Percentiles rank a stretch among this genome's conserved stretches.
Conservation (phyloP, 2,888 invertebrate genomes). For the Nomada ruficornis region DNA sequence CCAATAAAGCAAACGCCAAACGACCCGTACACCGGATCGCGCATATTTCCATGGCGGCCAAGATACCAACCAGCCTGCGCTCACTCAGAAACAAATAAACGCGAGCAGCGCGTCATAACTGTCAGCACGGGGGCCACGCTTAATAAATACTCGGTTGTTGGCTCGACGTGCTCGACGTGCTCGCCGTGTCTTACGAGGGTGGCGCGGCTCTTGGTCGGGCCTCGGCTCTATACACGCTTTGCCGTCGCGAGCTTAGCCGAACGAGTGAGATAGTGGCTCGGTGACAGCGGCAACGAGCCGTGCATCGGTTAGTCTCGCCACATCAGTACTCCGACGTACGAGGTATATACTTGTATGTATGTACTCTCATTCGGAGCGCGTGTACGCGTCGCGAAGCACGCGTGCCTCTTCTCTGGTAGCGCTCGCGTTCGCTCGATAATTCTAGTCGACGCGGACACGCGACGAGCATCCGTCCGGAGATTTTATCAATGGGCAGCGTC, state of each 20-base stretch:
- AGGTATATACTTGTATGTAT: conserved; percentile 37
- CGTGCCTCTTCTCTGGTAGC: neutral
- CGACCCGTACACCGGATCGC: neutral
- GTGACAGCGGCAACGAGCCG: conserved; percentile 84
- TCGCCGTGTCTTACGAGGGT: conserved; percentile 63
- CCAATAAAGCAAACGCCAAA: neutral
- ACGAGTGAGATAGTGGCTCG: conserved; percentile 79
- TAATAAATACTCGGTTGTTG: conserved; percentile 75
- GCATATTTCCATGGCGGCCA: conserved; percentile 2
- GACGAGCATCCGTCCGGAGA: conserved; percentile 46
- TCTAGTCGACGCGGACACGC: conserved; percentile 47
- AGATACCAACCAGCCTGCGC: conserved; percentile 63
- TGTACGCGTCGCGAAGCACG: conserved; percentile 15
- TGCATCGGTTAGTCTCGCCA: conserved; percentile 83
- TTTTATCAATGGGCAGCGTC: conserved; percentile 54
- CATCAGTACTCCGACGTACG: conserved; percentile 81
- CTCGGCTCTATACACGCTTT: neutral
- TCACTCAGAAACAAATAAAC: conserved; percentile 70
- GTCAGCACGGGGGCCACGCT: conserved; percentile 75
- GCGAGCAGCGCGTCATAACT: conserved; percentile 75
- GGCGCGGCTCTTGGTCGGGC: conserved; percentile 25
- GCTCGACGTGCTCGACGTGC: conserved; percentile 63
- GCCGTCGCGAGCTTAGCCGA: conserved; percentile 57
- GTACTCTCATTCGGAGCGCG: conserved; percentile 11
- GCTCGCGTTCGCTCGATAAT: conserved; percentile 57